Conservation (phyloP, 2,113 vertebrate species). For the Solenodon paradoxus region DNA sequence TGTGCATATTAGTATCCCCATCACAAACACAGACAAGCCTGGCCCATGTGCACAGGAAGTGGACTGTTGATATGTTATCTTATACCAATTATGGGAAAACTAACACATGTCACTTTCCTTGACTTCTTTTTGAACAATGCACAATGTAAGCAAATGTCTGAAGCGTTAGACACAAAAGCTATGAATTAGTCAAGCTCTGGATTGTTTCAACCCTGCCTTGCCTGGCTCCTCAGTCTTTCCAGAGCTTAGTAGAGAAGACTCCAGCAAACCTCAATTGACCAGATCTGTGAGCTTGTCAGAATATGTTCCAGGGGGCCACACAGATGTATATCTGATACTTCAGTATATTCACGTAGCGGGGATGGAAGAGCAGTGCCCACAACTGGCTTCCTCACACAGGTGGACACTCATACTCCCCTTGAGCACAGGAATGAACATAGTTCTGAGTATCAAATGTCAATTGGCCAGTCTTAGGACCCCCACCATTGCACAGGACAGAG, state of each 20-base stretch:
- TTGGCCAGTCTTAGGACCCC: background rate
- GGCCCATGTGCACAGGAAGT: fast-evolving
- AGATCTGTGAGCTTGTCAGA: background rate
- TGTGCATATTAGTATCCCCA: background rate
- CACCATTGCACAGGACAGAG: background rate
- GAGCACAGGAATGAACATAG: background rate
- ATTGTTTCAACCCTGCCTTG: background rate
- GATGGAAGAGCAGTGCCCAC: background rate
- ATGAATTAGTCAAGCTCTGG: background rate
- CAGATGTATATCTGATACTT: background rate
- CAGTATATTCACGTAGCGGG: background rate
- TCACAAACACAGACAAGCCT: background rate
- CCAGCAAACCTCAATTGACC: background rate
- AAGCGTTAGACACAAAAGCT: background rate
- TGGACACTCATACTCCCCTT: background rate
- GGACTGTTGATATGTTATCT: background rate
- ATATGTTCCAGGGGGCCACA: background rate
- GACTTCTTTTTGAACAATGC: background rate
- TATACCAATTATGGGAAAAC: background rate
- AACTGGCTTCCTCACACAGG: background rate
- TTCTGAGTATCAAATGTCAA: background rate
- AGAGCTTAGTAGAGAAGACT: background rate
- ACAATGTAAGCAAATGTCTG: background rate
- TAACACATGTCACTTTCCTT: background rate
- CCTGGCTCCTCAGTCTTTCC: background rate